Evolutionary conservation across 2,113 vertebrate genomes (phyloP).

Genomic region (Isurus oxyrinchus): DNA sequence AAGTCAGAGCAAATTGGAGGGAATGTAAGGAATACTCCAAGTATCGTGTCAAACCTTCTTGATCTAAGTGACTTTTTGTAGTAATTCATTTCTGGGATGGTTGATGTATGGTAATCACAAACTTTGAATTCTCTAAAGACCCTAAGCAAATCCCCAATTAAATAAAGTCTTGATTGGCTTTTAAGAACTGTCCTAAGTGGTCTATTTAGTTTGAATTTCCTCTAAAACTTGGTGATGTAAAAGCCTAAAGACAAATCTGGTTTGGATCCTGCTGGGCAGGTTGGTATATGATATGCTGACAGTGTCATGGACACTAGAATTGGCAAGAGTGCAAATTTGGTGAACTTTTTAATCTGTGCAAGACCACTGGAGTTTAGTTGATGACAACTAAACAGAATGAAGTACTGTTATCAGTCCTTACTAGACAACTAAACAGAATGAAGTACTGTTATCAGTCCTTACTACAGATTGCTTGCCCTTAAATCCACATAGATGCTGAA

Average conservation of each 20-base stretch:
- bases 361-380: not conserved
- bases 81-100: not conserved
- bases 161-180: not conserved
- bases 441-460: not conserved
- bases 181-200: not conserved
- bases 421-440: no score
- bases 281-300: not conserved
- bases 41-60: not conserved
- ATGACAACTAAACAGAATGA: not conserved
- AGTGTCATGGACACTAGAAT: not conserved
- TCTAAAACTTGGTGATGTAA: not conserved
- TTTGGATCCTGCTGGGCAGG: not conserved
- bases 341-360: not conserved
- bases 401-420: not conserved
- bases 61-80: not conserved
- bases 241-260: not conserved
- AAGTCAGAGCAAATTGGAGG: not conserved
- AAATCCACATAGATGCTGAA: not conserved
- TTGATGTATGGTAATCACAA: not conserved
- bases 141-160: not conserved
- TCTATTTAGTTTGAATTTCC: not conserved
- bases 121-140: not conserved
- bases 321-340: not conserved
- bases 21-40: not conserved
- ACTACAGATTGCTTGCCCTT: not conserved